Evolutionary conservation across 2,113 vertebrate species (phyloP).

Genomic region (Brachypodius melanocephalos): DNA sequence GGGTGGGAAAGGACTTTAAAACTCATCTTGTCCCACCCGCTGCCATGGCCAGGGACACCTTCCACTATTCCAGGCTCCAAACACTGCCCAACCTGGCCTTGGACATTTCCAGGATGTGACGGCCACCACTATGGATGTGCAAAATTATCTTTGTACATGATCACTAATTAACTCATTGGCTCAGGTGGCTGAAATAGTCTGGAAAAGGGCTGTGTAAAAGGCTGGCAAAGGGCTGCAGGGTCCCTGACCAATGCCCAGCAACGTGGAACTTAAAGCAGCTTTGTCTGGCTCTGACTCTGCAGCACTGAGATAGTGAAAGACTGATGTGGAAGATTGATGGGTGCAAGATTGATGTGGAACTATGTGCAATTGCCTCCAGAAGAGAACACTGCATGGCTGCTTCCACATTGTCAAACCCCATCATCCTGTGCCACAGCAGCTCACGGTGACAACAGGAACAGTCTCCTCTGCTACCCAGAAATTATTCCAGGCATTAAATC

Average conservation of each 20-base stretch:
- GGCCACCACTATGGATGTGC: not conserved
- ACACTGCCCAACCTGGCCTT: fast-evolving
- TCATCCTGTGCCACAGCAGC: not conserved
- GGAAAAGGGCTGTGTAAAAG: not conserved
- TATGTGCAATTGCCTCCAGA: not conserved
- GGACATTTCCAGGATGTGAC: not conserved
- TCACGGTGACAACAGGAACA: not conserved
- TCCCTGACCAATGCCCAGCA: not conserved
- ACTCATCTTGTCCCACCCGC: not conserved
- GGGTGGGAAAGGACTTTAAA: not conserved
- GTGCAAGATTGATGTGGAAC: not conserved
- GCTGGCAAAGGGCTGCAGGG: not conserved
- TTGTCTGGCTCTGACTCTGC: not conserved
- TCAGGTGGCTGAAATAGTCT: not conserved
- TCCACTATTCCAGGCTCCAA: not conserved
- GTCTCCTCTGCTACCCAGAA: not conserved
- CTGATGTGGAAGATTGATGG: not conserved
- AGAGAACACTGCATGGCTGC: not conserved
- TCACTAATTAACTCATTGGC: not conserved
- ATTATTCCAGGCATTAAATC: not conserved
- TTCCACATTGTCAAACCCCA: fast-evolving
- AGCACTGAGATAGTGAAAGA: not conserved
- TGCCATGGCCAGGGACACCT: not conserved
- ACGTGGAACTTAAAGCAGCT: not conserved
- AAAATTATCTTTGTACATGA: not conserved